Percentiles rank a stretch among this genome's conserved stretches.
Evolutionary conservation across 2,797 vertebrate species (phyloP).

Genomic region (Lepus oiostolus): DNA sequence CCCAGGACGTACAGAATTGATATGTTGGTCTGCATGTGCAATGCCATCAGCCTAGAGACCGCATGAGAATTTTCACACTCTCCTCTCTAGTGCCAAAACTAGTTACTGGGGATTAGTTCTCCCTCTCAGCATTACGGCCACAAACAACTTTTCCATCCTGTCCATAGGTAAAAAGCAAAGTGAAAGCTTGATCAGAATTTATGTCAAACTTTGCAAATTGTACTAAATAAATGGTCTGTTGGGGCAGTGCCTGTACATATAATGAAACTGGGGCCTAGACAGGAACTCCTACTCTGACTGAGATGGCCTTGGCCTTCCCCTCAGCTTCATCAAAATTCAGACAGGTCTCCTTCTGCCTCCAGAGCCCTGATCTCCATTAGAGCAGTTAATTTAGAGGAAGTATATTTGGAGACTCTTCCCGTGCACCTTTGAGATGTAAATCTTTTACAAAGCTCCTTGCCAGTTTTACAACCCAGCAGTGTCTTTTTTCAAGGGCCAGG

Average conservation of each 20-base stretch:
- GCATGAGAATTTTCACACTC: not conserved
- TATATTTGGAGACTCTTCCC: not conserved
- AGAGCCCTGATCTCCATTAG: too few relatives aligned
- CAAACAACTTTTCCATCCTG: not conserved
- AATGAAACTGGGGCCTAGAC: not conserved
- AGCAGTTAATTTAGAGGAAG: not conserved
- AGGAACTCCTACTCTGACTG: not conserved
- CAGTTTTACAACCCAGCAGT: not conserved
- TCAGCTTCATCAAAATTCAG: not conserved
- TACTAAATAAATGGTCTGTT: constrained; percentile 5
- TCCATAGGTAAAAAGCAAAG: not conserved
- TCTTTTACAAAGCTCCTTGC: not conserved
- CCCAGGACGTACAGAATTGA: not conserved
- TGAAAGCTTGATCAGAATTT: not conserved
- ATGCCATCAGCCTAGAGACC: not conserved
- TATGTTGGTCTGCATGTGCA: not conserved
- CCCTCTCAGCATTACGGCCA: too few relatives aligned
- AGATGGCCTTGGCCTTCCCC: not conserved
- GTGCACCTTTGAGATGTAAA: not conserved
- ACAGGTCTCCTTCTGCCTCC: not conserved
- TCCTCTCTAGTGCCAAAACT: not conserved
- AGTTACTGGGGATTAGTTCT: not conserved
- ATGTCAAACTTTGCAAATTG: constrained; percentile 35
- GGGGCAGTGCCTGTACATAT: not conserved
- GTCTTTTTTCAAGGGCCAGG: not conserved